Evolutionary conservation across 2,888 invertebrate genomes (phyloP), one percentile per base, ranked within the genome.

Genomic region (Aphrophora alni): DNA sequence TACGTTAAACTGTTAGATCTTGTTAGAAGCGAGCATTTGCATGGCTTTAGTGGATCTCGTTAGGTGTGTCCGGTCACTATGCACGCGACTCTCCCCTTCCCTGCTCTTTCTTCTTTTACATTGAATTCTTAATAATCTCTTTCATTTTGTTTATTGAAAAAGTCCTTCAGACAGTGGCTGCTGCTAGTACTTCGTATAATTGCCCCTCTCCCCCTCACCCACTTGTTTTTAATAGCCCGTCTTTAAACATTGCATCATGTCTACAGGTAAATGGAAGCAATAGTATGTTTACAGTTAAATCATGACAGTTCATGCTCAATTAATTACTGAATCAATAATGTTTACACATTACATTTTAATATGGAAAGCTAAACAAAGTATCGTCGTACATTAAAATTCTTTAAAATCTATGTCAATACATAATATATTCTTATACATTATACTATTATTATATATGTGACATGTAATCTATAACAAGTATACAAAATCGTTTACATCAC

Each of bases 11-110:
- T 44, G 44, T 10, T 44, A 44, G 44, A 44, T 59, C 59, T 21
- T 59, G 59, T 59, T 59, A 59, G 21, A 59, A 5, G n/a, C 59
- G 59, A 59, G 59, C 59, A 59, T 59, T 59, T 59, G 59, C 59
- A 59, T 59, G 59, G 59, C 59, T 59, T 59, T 59, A 44, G 59
- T 59, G 59, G n/a, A 59, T 59, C 59, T 59, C 59, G 59, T 59
- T 59, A 59, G 59, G 59, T 59, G 59, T 59, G 59, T 59, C 59
- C 59, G 59, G 59, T 59, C n/a, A 21, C 59, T n/a, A 21, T 59
- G 14, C 59, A 59, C 59, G 59, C 59, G 59, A 59, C 59, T 12
- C 21, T 59, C n/a, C 21, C 59, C 10, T 21, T 21, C 21, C 21
- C 5, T 10, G 4, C 5, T 14, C 59, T 21, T 14, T 59, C 21